Evolutionary conservation across 1,140 invertebrate genomes (phyloP), one percentile per base, ranked within the genome.

Genomic region (Sweltsa coloradensis): DNA sequence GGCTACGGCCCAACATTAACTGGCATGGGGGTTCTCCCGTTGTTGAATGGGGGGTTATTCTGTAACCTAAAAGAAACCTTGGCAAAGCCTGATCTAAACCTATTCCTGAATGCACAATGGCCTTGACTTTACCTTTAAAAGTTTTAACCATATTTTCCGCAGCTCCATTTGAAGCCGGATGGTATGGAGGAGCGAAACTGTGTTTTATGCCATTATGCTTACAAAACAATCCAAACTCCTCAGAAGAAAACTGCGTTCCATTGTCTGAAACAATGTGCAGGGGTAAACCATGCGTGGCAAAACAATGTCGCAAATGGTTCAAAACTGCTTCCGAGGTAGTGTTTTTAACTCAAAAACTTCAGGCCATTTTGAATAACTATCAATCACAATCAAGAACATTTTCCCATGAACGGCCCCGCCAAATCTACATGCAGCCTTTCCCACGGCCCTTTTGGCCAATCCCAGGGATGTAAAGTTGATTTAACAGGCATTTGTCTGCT

Each of bases 191-290:
- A 4, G 49, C 51, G 16, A 53, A 51, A 50, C 52, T 44, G 11
- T 41, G 39, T 23, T 37, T 36, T 11, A 54, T 44, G 0, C 40
- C 37, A 23, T 55, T 55, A 11, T 21, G 48, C 21, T 55, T 53
- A 1, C 52, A 55, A 51, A 63, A 64, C 7, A 34, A 18, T 45
- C 55, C 53, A 44, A 66, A 65, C 39, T 61, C 55, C 16, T 54
- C 50, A 16, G 60, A 63, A 13, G 51, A 60, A 45, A 67, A 66
- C 13, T 55, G 53, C 21, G 57, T 58, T 18, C 60, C 65, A 55
- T 65, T 65, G 47, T 67, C 63, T 21, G 57, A 57, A 6, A 65
- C 60, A 13, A 66, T 21, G 1, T 52, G 48, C 39, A 60, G 53
- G 31, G 62, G 62, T 26, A 63, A 50, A 6, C 60, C 64, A 40